These are phyloP conservation scores for Uropsilus gracilis DNA, from an alignment of 2,113 vertebrate genomes.

Conservation along the genomic window DNA sequence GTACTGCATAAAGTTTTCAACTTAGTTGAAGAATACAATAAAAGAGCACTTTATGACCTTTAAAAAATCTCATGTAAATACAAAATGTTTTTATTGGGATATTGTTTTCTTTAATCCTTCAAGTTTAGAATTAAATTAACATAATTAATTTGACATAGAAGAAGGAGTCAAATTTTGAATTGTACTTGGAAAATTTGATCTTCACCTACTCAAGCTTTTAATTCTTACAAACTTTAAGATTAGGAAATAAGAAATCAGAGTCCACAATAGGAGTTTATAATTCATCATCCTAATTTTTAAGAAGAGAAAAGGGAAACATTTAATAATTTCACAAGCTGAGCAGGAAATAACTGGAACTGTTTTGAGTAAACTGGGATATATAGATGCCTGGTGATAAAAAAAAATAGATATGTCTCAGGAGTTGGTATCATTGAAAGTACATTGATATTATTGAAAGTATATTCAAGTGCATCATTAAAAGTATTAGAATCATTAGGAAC, in stretches of 20 bases:
- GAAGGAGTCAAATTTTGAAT: not conserved
- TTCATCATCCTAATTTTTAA: constrained; percentile 4
- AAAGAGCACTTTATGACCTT: constrained; percentile 28
- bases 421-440: not conserved
- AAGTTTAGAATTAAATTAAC: constrained; percentile 47
- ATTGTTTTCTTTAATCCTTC: constrained; percentile 45
- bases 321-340: not conserved
- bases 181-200: constrained; percentile 38
- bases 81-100: constrained; percentile 44
- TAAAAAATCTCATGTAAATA: constrained; percentile 31
- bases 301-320: not conserved
- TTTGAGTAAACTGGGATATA: not conserved
- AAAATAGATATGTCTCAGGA: not conserved
- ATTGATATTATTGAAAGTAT: not conserved
- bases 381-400: not conserved
- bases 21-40: constrained; percentile 8
- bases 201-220: constrained; percentile 42
- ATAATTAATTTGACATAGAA: constrained; percentile 55
- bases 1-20: not conserved
- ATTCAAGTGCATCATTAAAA: not conserved
- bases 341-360: not conserved
- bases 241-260: constrained; percentile 34
- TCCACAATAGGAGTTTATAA: not conserved
- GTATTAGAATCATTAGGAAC: not conserved
- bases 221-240: not conserved